phyloP scores from a whole-genome alignment of 1,140 invertebrate genomes.

The Mya arenaria region DNA sequence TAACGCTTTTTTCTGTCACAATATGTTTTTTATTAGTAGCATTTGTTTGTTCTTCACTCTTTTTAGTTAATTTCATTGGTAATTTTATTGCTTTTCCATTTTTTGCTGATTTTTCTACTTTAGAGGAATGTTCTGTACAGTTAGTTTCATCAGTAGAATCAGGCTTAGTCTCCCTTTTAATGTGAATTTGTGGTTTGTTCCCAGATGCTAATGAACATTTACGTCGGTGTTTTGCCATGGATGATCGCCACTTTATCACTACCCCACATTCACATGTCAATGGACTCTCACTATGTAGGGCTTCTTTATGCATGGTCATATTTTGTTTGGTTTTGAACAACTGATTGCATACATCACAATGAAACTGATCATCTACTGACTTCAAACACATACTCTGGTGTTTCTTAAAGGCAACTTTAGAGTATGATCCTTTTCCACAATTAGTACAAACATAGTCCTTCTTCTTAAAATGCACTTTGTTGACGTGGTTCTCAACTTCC shows the following conservation, averaged over 20 bases:
- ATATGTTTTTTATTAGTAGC: no score
- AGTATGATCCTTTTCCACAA: conserved; percentile 4
- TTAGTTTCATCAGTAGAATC: no score
- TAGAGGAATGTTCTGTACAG: no score
- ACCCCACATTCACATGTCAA: conserved; percentile 22
- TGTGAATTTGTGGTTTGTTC: no score
- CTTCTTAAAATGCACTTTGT: conserved; percentile 29
- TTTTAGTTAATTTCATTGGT: no score
- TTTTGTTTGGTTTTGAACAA: conserved; percentile 6
- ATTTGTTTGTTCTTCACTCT: no score
- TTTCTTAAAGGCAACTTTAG: background rate
- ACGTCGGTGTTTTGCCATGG: conserved; percentile 32
- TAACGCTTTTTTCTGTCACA: no score
- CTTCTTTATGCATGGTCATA: conserved; percentile 32
- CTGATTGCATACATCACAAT: conserved; percentile 7
- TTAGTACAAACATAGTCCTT: conserved; percentile 21
- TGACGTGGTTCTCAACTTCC: conserved; percentile 16
- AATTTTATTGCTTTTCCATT: no score
- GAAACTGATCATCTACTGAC: background rate
- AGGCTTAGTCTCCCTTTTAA: no score
- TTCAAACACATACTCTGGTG: conserved; percentile 10
- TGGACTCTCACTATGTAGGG: conserved; percentile 11
- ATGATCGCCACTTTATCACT: conserved; percentile 30
- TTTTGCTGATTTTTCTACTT: no score
- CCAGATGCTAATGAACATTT: no score